These are phyloP conservation scores for Coryphaenoides rupestris DNA, from an alignment of 2,113 vertebrate species.

Conservation along the genomic window DNA sequence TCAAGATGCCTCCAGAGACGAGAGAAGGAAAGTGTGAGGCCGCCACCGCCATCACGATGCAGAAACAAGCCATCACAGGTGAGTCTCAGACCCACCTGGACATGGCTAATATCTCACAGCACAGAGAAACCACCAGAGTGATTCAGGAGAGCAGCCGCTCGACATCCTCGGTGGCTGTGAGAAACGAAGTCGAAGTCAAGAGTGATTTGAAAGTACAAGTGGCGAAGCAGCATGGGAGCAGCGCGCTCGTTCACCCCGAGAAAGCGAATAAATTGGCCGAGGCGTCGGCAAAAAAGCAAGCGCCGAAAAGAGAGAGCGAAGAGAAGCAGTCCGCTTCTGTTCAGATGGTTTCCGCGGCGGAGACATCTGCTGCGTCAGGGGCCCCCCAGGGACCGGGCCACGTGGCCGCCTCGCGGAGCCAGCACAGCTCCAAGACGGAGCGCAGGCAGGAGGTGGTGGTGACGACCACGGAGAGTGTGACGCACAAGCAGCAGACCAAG, in stretches of 20 bases:
- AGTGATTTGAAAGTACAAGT: conserved; percentile 45
- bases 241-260: conserved; percentile 1
- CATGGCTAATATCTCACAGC: conserved; percentile 33
- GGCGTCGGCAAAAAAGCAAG: conserved; percentile 26
- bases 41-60: too few relatives aligned
- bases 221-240: conserved; percentile 35
- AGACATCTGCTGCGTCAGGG: conserved; percentile 32
- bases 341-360: conserved; percentile 35
- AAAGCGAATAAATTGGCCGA: conserved; percentile 31
- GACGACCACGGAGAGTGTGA: conserved; percentile 53
- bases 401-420: conserved; percentile 46
- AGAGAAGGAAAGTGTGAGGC: conserved; percentile 51
- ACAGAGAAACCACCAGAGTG: conserved; percentile 34
- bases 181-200: conserved; percentile 32
- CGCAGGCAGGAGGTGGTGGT: conserved; percentile 55
- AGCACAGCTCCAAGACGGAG: conserved; percentile 58
- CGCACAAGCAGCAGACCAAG: conserved; percentile 56
- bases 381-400: conserved; percentile 51
- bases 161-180: conserved; percentile 14
- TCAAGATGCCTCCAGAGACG: conserved; percentile 67
- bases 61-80: conserved; percentile 41
- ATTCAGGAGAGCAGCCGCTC: conserved; percentile 41
- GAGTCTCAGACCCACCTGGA: conserved; percentile 36
- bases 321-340: conserved; percentile 51
- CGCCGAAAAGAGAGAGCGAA: conserved; percentile 44